Base-by-base conservation (phyloP, 2,113 vertebrate genomes). In the Shinisaurus crocodilurus region DNA sequence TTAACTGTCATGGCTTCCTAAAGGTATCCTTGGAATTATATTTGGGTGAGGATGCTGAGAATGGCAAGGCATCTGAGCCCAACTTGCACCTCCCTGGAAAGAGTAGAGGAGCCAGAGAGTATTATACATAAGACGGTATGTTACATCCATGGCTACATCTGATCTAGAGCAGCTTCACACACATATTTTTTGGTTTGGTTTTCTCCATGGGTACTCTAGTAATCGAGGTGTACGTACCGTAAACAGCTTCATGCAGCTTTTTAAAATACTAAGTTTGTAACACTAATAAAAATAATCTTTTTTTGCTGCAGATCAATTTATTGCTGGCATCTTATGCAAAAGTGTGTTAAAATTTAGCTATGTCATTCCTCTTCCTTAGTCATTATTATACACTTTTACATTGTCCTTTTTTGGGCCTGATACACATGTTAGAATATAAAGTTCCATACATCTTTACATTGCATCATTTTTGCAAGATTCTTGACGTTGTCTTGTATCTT, bases 391-490 rank as follows among this genome's bases (percentile, higher is more conserved):
- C 74, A 87, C 74, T 79, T n/a, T n/a, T 76, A 76, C 43, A 20
- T 37, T 77, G 57, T 87, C 37, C 57, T 18, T 67, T 67, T 80
- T 29, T 5, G 34, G 48, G 37, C 43, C 43, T 50, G 27, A 79
- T 29, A 70, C 40, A 81, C 40, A 87, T 60, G 27, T 29, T 88
- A 8, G 20, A 72, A 70, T 88, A 32, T 54, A 54, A 40, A 54
- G 23, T 40, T 88, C 54, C 7, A 18, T 70, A 50, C 12, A 57
- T 77, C 37, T 65, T 77, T n/a, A 45, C 32, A 40, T 40, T 75
- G 34, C 57, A 88, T 67, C 82, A 65, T 82, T 57, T 89, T 69
- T 84, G 37, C 13, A 84, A 60, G 82, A 67, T 84, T 65, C 70
- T 65, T 75, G 70, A 76, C 15, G 1, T 65, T n/a, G 27, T 83